phyloP scores from a whole-genome alignment of 2,113 vertebrate species.

The Brienomyrus brachyistius region DNA sequence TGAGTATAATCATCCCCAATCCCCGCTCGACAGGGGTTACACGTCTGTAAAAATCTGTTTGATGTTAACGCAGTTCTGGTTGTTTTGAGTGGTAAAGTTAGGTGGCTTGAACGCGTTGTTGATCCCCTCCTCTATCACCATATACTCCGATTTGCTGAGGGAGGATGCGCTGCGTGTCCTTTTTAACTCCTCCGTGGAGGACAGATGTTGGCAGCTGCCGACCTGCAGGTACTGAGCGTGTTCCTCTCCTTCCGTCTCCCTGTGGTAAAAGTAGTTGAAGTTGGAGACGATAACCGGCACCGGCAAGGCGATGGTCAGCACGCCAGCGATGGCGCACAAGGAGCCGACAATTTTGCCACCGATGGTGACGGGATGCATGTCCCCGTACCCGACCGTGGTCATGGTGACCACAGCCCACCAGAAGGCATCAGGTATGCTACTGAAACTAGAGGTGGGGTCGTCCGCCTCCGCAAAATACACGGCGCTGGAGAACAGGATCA shows the following conservation, averaged over 20 bases:
- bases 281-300: conserved; percentile 98
- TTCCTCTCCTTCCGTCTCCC: conserved; percentile 93
- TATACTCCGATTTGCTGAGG: conserved; percentile 87
- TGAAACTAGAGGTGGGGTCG: conserved; percentile 87
- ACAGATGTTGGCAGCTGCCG: conserved; percentile 81
- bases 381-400: conserved; percentile 95
- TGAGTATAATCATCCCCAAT: neutral
- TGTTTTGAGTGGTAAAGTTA: conserved; percentile 79
- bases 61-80: conserved; percentile 87
- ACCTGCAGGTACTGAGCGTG: conserved; percentile 80
- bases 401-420: conserved; percentile 99
- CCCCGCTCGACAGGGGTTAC: conserved; percentile 51
- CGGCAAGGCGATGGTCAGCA: conserved; percentile 90
- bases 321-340: conserved; percentile 89
- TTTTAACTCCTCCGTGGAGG: conserved; percentile 74
- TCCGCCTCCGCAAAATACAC: conserved; percentile 96
- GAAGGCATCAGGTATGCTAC: conserved; percentile 94
- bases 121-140: conserved; percentile 86
- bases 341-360: conserved; percentile 97
- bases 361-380: conserved; percentile 96
- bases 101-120: conserved; percentile 79
- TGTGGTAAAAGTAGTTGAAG: conserved; percentile 97
- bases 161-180: conserved; percentile 82
- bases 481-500: conserved; percentile 93
- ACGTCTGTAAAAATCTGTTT: conserved; percentile 96